phyloP scores from a whole-genome alignment of 1,140 invertebrate species.

The Heliconius melpomene region DNA sequence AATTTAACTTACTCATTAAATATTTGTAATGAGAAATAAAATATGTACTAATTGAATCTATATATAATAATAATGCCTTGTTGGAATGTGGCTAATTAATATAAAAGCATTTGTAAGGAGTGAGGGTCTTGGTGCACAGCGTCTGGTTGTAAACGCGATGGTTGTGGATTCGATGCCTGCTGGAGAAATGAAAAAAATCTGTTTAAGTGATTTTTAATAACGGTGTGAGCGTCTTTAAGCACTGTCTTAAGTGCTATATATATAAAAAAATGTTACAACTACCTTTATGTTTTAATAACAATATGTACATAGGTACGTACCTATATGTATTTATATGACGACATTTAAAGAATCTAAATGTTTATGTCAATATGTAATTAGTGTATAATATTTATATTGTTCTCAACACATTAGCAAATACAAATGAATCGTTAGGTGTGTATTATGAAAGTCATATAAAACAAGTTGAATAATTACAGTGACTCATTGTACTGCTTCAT shows the following conservation, averaged over 20 bases:
- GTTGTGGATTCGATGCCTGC: no score
- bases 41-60: background rate
- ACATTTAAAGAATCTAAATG: background rate
- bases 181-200: no score
- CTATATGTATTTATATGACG: background rate
- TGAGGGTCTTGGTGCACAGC: no score
- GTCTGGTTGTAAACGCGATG: no score
- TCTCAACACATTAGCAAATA: background rate
- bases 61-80: background rate
- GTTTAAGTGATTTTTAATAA: no score
- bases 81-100: background rate
- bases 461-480: conserved; percentile 3
- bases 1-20: background rate
- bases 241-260: no score
- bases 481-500: background rate
- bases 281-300: no score
- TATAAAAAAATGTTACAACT: no score
- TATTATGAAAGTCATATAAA: background rate
- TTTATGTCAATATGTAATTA: background rate
- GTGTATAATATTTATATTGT: conserved; percentile 1
- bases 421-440: background rate
- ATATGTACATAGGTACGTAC: no score
- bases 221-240: no score
- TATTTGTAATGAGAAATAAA: background rate
- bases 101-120: background rate